A percentile compares a stretch with the other conserved stretches of the same genome.
Evolutionary conservation across 2,113 vertebrate species (phyloP).

Genomic region (Amblyornis subalaris): DNA sequence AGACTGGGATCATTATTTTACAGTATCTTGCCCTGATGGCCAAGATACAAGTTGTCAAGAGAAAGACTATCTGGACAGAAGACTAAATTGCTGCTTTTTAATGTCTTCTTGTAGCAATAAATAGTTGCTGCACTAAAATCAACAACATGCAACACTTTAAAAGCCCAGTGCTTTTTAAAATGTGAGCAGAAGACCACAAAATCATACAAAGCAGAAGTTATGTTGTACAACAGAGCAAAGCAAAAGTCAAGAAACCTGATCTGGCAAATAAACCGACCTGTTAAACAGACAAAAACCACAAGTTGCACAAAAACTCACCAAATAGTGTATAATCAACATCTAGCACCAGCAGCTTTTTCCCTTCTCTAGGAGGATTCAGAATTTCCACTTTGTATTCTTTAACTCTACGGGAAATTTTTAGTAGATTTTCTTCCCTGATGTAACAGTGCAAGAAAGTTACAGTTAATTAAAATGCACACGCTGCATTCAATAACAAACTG

Average conservation of each 20-base stretch:
- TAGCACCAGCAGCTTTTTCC: constrained; percentile 92
- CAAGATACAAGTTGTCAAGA: neutral
- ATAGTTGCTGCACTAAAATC: neutral
- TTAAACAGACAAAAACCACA: neutral
- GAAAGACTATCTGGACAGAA: neutral
- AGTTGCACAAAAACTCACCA: constrained; percentile 76
- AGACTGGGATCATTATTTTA: neutral
- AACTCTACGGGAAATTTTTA: constrained; percentile 94
- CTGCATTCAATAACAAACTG: neutral
- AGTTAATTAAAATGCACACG: neutral
- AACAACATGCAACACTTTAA: neutral
- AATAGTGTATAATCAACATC: constrained; percentile 98
- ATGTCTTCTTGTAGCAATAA: neutral
- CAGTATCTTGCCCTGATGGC: neutral
- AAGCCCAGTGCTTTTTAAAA: neutral
- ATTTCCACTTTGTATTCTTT: constrained; percentile 98
- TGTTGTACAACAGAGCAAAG: neutral
- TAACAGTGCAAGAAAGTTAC: constrained; percentile 23
- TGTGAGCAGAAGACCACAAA: neutral
- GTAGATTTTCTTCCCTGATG: constrained; percentile 92
- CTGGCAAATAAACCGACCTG: neutral
- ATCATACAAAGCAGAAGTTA: neutral
- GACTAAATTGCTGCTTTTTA: neutral
- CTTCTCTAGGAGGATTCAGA: constrained; percentile 91
- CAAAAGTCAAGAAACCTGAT: neutral